Evolutionary conservation across 2,888 invertebrate species (phyloP), one percentile per base, ranked within the genome.

Genomic region (Silvanus unidentatus): DNA sequence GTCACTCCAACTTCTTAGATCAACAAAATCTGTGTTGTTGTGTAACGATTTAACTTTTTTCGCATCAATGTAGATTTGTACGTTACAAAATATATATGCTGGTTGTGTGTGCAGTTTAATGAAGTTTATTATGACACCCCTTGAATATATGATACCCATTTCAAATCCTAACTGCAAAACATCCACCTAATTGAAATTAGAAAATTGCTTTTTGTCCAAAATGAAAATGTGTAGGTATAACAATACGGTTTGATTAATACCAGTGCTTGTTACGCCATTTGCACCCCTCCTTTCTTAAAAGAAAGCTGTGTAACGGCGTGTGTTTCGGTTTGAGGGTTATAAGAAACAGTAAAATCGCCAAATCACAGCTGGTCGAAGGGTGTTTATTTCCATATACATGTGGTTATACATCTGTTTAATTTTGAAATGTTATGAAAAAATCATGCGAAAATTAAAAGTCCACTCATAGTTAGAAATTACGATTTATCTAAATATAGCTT

Each of bases 271-370:
- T 37, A 22, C 22, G 22, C 14, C n/a, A 11, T n/a, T 10, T 37
- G 37, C 37, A 37, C 16, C 37, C 14, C 16, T 37, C 9, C 5
- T 11, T 12, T 16, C 12, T 37, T 12, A 11, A 15, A 12, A 37
- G 37, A 37, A 15, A 15, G 15, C 4, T 14, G 15, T 37, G 37
- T 12, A 37, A 13, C 37, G 37, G 37, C n/a, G 37, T 37, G 37
- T 37, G n/a, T 37, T 37, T 11, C 12, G 12, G 37, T 22, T 22
- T 22, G 22, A 22, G 22, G 22, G 22, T 22, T 9, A 12, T 37
- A 37, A 37, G 37, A 37, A 37, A 37, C 37, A 12, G 37, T 12
- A 22, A 37, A 37, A 37, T 37, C 16, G 37, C 37, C 14, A 37
- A 37, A 37, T 37, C 37, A 37, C 37, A 37, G 37, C 37, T 37